Evolutionary conservation across 2,113 vertebrate genomes (phyloP), one percentile per base, ranked within the genome.

Genomic region (Zootoca vivipara): DNA sequence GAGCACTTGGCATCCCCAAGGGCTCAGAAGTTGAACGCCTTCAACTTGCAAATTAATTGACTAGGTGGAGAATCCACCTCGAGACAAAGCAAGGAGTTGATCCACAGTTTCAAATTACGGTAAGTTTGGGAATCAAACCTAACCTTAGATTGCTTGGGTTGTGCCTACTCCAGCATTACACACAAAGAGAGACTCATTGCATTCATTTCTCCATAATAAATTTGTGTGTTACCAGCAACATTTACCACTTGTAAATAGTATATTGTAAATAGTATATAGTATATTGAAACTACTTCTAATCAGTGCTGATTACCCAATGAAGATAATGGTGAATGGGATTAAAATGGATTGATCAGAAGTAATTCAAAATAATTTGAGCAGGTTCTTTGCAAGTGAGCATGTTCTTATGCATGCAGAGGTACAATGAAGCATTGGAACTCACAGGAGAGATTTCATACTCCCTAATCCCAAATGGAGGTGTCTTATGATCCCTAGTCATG

Each of bases 11-110:
- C 69, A 74, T 89, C 80, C 79, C 88, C 82, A 91, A 90, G 86
- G 93, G 84, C 82, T 88, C 90, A 82, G 85, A 88, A 88, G 38
- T 64, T 86, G 85, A 92, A 93, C 85, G 90, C 85, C 89, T 74
- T 75, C 88, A 89, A 85, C 42, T 62, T 90, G 40, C n/a, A 86
- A 33, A 16, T 75, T 94, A 91, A 90, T 88, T 89, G 89, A 93
- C 75, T 90, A 91, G 38, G 56, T 91, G 28, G 38, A 93, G 91
- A 89, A 93, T 89, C 85, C 86, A 92, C 58, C 85, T 64, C 67
- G 52, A 94, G 78, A 85, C 5, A 84, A 93, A 89, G 3, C 3
- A 82, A 90, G 83, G 1, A 67, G 82, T 87, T 87, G n/a, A 88
- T 88, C 82, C 30, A 5, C 4, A 10, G 26, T 67, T 46, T 35